Evolutionary conservation across 2,888 invertebrate species (phyloP), one percentile per base, ranked within the genome.

Genomic region (Eupithecia insigniata): DNA sequence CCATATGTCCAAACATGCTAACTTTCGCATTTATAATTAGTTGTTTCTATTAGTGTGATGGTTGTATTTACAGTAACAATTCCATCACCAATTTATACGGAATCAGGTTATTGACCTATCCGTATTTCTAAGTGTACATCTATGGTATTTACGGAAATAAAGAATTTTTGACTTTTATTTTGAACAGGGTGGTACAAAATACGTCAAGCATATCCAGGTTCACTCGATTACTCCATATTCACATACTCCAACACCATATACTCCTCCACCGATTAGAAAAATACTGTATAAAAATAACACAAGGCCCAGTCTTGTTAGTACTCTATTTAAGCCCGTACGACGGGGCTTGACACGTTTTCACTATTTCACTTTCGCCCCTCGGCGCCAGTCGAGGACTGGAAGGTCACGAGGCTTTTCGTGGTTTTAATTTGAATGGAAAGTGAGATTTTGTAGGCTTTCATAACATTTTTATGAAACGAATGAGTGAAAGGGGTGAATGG

Each of bases 331-430:
- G 71, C 36, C 30, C 58, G 30, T 65, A 74, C 84, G 86, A 67
- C 67, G 76, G 72, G 84, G 87, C 92, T 93, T 92, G 92, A 92
- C 92, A 92, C 86, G 87, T 87, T 92, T 92, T 87, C 88, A 90
- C 89, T 90, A 73, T 92, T 90, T 87, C 81, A 84, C 78, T 80
- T 83, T 79, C 80, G 79, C 76, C 72, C 28, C 75, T 73, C 74
- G 36, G 70, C 70, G 70, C 66, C 58, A 64, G 70, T 73, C 10
- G 62, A 78, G 77, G 71, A 76, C 75, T 74, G 71, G 77, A 85
- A 86, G 85, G 85, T 87, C 83, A 83, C 83, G 84, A 72, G 71
- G 70, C 60, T 62, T 79, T 82, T 79, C 80, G 74, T 78, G 77
- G 76, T 81, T 81, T 81, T 80, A 73, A 82, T 81, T 80, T 83